Conservation (phyloP, 2,888 invertebrate genomes). For the Ophion ventricosus region DNA sequence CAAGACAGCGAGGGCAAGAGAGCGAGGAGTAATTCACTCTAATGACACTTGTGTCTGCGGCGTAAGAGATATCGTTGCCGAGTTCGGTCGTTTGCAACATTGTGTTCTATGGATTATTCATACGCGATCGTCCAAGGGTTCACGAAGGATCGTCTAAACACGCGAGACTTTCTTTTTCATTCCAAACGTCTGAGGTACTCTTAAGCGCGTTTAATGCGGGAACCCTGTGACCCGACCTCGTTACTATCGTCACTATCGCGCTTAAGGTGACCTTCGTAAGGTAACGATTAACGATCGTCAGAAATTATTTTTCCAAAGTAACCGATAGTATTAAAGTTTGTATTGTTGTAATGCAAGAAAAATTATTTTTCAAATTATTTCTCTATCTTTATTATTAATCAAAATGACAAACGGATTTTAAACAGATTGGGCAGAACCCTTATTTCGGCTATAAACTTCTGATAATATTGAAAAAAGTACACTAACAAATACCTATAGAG, state of each 20-base stretch:
- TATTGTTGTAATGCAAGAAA: no score
- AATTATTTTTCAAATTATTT: no score
- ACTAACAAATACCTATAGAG: no score
- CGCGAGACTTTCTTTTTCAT: slow-evolving; percentile 14
- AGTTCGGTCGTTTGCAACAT: slow-evolving; percentile 1
- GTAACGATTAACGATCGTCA: background rate
- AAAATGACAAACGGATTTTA: no score
- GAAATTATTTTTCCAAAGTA: background rate
- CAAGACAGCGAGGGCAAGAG: background rate
- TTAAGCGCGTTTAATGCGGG: background rate
- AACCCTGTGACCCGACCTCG: background rate
- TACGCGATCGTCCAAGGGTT: slow-evolving; percentile 1
- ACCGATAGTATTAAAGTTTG: no score
- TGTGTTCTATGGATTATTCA: background rate
- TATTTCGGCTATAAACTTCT: no score
- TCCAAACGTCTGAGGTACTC: background rate
- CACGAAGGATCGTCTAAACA: background rate
- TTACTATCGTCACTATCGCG: slow-evolving; percentile 1
- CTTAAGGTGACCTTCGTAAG: background rate
- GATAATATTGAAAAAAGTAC: no score
- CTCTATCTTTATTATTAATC: no score
- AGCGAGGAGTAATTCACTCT: background rate
- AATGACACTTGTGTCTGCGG: background rate
- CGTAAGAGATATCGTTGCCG: background rate
- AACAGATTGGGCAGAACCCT: no score